A percentile compares a stretch with the other conserved stretches of the same genome.
phyloP scores from a whole-genome alignment of 2,888 invertebrate species.

The Globia sparganii region DNA sequence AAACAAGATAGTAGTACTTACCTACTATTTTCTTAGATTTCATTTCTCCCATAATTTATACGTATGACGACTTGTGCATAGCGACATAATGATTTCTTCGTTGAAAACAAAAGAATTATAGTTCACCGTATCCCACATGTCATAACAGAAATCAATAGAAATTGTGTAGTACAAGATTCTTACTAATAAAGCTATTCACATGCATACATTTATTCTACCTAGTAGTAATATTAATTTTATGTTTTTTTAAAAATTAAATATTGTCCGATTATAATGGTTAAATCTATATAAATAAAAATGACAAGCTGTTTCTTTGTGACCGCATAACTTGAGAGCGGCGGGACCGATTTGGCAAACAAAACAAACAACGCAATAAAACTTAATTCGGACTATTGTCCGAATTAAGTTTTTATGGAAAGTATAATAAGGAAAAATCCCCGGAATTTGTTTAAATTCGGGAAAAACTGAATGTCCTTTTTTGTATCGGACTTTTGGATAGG shows the following conservation, averaged over 20 bases:
- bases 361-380: no score
- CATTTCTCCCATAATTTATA: conserved; percentile 1
- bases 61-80: not conserved
- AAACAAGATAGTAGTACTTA: not conserved
- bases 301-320: not conserved
- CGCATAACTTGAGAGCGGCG: not conserved
- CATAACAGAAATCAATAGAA: conserved; percentile 73
- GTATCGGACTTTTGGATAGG: not conserved
- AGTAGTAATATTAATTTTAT: not conserved
- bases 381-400: no score
- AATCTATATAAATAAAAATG: not conserved
- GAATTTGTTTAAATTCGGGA: not conserved
- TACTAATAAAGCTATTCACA: conserved; percentile 68
- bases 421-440: no score
- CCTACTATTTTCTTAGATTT: not conserved
- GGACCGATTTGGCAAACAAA: not conserved
- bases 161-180: conserved; percentile 46
- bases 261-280: not conserved
- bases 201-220: conserved; percentile 36
- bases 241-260: not conserved
- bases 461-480: not conserved
- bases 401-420: no score
- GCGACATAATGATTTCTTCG: conserved; percentile 32
- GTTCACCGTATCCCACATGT: conserved; percentile 65
- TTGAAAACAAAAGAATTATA: conserved; percentile 55